phyloP scores from a whole-genome alignment of 37 sponge, comb jelly and placozoan species.

The Ianthella basta region DNA sequence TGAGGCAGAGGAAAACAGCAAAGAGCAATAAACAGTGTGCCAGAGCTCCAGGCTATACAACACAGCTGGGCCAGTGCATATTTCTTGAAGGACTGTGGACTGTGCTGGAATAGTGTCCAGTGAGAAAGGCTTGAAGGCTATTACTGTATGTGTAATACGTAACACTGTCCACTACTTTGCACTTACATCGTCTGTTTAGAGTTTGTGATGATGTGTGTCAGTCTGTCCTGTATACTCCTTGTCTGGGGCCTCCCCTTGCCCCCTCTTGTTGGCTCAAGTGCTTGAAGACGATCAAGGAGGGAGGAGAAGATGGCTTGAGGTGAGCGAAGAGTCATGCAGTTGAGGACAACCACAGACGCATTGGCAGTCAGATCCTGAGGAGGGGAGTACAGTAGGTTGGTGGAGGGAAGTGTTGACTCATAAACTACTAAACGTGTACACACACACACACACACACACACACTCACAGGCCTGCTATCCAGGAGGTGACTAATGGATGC shows the following conservation, averaged over 20 bases:
- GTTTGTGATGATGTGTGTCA: conserved; percentile 40
- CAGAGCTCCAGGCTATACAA: too few relatives aligned
- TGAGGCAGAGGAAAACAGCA: not conserved
- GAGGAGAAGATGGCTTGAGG: conserved; percentile 48
- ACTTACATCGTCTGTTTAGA: conserved; percentile 60
- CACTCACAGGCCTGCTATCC: conserved; percentile 39
- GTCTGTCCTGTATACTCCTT: not conserved
- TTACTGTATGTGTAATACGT: not conserved
- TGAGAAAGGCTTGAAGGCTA: too few relatives aligned
- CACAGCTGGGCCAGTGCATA: too few relatives aligned
- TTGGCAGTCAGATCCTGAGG: not conserved
- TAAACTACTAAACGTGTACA: not conserved
- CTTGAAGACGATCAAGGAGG: not conserved
- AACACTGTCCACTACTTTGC: not conserved
- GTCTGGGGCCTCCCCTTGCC: not conserved
- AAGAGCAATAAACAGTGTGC: too few relatives aligned
- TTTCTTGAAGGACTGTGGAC: too few relatives aligned
- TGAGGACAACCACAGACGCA: conserved; percentile 37
- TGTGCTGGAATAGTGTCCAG: too few relatives aligned
- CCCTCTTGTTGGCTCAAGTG: not conserved
- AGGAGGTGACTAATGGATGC: conserved; percentile 74
- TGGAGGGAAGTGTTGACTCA: not conserved
- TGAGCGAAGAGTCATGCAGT: conserved; percentile 60
- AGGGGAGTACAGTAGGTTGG: not conserved
- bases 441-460: conserved; percentile 9